Evolutionary conservation across 2,797 vertebrate genomes (phyloP).

Genomic region (Scolopax bukidnonensis): DNA sequence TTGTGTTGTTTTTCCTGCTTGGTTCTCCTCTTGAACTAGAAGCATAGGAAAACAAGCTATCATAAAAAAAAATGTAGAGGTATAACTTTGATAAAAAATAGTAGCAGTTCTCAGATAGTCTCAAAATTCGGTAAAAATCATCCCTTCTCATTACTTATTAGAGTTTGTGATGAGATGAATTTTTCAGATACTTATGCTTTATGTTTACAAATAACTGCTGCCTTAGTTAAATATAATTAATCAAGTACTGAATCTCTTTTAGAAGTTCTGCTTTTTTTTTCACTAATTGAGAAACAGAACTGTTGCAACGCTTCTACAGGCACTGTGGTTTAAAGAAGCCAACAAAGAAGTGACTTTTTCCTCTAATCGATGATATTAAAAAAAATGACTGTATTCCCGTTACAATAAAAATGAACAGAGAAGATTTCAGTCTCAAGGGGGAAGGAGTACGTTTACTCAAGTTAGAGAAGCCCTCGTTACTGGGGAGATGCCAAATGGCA

Average conservation of each 20-base stretch:
- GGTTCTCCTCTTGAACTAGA: neutral
- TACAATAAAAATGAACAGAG: slow-evolving; percentile 47
- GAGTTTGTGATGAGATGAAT: slow-evolving; percentile 31
- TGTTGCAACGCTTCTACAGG: slow-evolving; percentile 56
- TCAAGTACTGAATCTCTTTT: slow-evolving; percentile 53
- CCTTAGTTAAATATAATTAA: slow-evolving; percentile 52
- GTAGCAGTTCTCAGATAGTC: neutral
- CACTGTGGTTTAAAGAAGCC: slow-evolving; percentile 49
- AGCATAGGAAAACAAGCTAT: neutral
- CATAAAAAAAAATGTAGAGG: neutral
- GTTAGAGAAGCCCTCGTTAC: neutral
- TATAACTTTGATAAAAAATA: neutral
- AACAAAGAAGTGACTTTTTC: slow-evolving; percentile 23
- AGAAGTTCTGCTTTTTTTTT: neutral
- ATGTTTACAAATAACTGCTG: slow-evolving; percentile 26
- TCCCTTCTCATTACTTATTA: neutral
- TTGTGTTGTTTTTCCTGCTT: neutral
- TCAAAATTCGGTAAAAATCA: neutral
- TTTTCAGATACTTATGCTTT: slow-evolving; percentile 48
- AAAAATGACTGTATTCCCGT: slow-evolving; percentile 45
- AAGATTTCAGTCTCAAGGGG: slow-evolving; percentile 51
- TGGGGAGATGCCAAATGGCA: neutral
- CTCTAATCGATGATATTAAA: slow-evolving; percentile 5
- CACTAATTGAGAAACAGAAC: slow-evolving; percentile 59
- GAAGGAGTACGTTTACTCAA: slow-evolving; percentile 31